These are phyloP conservation scores for Drosophila prosaltans DNA, from an alignment of 1,140 invertebrate species.

Conservation along the genomic window DNA sequence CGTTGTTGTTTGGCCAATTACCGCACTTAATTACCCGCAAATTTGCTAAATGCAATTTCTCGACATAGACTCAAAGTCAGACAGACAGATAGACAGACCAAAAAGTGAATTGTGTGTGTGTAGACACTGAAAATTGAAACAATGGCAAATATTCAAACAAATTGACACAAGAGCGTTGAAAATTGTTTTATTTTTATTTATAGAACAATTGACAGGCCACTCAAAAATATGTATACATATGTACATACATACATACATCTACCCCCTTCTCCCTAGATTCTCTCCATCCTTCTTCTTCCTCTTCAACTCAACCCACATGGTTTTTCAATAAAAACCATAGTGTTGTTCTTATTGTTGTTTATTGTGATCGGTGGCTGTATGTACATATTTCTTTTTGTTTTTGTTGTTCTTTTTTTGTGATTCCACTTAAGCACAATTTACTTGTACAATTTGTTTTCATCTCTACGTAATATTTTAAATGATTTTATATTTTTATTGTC, in stretches of 20 bases:
- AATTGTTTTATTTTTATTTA: conserved; percentile 52
- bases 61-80: conserved; percentile 1
- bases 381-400: no score
- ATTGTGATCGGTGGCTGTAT: conserved; percentile 37
- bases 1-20: conserved; percentile 55
- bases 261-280: not conserved
- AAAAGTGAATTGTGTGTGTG: conserved; percentile 24
- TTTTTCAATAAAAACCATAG: conserved; percentile 59
- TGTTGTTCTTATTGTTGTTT: conserved; percentile 30
- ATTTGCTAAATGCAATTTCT: conserved; percentile 34
- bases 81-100: not conserved
- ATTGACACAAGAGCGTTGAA: conserved; percentile 41
- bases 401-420: conserved; percentile 32
- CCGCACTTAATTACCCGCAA: conserved; percentile 61
- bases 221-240: conserved; percentile 44
- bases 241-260: no score
- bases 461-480: conserved; percentile 79
- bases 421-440: conserved; percentile 75
- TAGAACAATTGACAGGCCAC: conserved; percentile 75
- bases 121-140: conserved; percentile 48
- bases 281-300: not conserved
- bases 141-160: conserved; percentile 35
- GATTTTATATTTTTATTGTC: conserved; percentile 76
- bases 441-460: conserved; percentile 77
- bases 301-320: conserved; percentile 29